Conservation (phyloP, 2,888 invertebrate species). For the Amphipoea oculea region DNA sequence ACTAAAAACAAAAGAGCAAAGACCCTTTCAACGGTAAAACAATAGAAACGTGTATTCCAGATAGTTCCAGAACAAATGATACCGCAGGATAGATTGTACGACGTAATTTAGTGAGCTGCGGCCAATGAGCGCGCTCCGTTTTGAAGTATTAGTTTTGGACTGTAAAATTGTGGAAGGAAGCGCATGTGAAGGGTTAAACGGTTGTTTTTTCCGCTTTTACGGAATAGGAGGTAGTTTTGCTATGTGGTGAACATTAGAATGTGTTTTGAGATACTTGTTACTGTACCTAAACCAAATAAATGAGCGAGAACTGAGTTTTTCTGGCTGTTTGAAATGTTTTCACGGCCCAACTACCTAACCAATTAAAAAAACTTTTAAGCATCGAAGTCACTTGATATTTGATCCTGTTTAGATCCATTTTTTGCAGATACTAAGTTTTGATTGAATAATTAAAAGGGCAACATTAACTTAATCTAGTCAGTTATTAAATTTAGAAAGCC, state of each 20-base stretch:
- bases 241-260: conserved; percentile 14
- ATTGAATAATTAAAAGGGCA: neutral
- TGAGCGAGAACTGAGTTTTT: neutral
- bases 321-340: neutral
- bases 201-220: conserved; percentile 26
- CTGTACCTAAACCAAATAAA: neutral
- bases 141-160: conserved; percentile 56
- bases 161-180: conserved; percentile 47
- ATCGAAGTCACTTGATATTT: neutral
- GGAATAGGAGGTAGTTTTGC: neutral
- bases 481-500: neutral
- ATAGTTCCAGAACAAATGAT: conserved; percentile 54
- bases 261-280: neutral
- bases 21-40: conserved; percentile 42
- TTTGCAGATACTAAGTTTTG: neutral
- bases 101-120: conserved; percentile 58
- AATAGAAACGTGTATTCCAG: conserved; percentile 39
- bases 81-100: conserved; percentile 56
- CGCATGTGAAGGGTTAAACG: conserved; percentile 19
- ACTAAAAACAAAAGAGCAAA: conserved; percentile 38
- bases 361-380: neutral
- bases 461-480: neutral
- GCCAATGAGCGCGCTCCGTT: conserved; percentile 46
- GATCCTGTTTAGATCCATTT: neutral
- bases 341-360: neutral